Evolutionary conservation across 1,140 invertebrate species (phyloP).

Genomic region (Leptoteleia sp.): DNA sequence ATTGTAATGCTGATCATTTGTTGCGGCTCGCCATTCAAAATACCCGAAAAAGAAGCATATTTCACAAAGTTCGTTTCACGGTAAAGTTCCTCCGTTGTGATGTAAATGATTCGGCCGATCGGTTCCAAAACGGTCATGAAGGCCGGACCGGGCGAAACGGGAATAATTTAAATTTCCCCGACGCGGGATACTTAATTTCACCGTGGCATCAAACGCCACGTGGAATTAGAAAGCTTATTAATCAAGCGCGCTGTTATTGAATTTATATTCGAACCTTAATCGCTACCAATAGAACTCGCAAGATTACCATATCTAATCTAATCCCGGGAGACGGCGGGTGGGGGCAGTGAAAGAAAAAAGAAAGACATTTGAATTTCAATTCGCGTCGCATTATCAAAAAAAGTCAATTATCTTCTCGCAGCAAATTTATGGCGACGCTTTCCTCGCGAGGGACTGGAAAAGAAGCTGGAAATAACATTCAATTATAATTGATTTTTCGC

Average conservation of each 20-base stretch:
- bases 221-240: conserved; percentile 58
- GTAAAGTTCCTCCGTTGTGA: too few relatives aligned
- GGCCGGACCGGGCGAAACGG: too few relatives aligned
- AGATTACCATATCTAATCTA: conserved; percentile 62
- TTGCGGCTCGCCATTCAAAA: too few relatives aligned
- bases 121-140: too few relatives aligned
- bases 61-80: neutral
- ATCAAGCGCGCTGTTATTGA: conserved; percentile 52
- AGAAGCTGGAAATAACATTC: conserved; percentile 25
- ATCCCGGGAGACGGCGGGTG: too few relatives aligned
- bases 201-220: conserved; percentile 12
- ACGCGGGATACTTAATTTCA: conserved; percentile 40
- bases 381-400: conserved; percentile 45
- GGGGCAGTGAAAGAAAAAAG: too few relatives aligned
- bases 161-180: conserved; percentile 28
- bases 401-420: conserved; percentile 49
- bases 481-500: conserved; percentile 55
- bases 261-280: conserved; percentile 56
- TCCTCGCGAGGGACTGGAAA: conserved; percentile 11
- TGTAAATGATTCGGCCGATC: too few relatives aligned
- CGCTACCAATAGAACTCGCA: conserved; percentile 25
- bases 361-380: conserved; percentile 62
- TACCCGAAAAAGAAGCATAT: too few relatives aligned
- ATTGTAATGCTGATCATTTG: too few relatives aligned
- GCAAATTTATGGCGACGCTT: conserved; percentile 18